These are phyloP conservation scores for Cichladusa arquata DNA, from an alignment of 2,113 vertebrate genomes.

Conservation along the genomic window DNA sequence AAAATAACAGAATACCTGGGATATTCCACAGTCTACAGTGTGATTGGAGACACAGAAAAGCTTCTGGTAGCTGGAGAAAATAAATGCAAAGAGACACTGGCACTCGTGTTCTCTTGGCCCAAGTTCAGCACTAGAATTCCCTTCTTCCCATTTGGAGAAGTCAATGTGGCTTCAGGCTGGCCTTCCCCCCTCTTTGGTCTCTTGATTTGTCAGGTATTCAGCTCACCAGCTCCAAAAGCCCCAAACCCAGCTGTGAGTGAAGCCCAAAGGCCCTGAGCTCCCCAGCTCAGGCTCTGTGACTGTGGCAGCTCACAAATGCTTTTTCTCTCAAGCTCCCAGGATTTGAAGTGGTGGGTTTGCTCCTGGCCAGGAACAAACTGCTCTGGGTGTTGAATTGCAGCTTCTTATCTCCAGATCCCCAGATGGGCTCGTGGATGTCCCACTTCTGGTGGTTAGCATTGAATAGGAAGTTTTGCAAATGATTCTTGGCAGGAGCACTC, in stretches of 20 bases:
- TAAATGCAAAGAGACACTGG: background rate
- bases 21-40: background rate
- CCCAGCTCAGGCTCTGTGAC: background rate
- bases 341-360: background rate
- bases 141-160: background rate
- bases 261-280: background rate
- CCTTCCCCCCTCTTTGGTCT: background rate
- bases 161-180: background rate
- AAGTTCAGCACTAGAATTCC: background rate
- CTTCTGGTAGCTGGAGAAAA: background rate
- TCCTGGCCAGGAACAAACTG: background rate
- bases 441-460: constrained; percentile 8
- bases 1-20: background rate
- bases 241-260: background rate
- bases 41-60: background rate
- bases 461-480: constrained; percentile 55
- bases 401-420: constrained; percentile 46
- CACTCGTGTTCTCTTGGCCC: background rate
- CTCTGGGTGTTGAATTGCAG: constrained; percentile 3
- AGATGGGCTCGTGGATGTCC: constrained; percentile 26
- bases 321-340: background rate
- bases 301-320: background rate
- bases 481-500: constrained; percentile 46
- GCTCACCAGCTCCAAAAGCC: background rate
- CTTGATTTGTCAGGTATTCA: background rate